phyloP scores from a whole-genome alignment of 2,888 invertebrate genomes.

The Syrista parreyssii region DNA sequence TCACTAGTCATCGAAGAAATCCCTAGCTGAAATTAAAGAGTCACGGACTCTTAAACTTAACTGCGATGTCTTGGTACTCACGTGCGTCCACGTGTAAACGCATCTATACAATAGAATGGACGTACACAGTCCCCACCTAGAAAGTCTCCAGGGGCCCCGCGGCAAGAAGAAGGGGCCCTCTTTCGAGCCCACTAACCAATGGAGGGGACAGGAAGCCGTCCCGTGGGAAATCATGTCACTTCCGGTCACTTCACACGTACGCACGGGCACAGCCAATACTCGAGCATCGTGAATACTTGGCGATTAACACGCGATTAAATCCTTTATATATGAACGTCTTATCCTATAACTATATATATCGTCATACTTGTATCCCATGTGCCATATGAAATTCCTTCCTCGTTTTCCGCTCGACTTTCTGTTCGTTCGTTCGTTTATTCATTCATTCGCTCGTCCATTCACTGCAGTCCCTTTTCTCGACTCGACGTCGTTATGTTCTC shows the following conservation, averaged over 20 bases:
- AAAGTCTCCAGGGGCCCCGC: neutral
- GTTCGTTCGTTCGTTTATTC: constrained; percentile 4
- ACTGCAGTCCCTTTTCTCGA: neutral
- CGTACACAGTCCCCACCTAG: neutral
- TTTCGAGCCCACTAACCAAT: neutral
- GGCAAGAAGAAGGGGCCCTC: neutral
- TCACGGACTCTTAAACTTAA: constrained; percentile 11
- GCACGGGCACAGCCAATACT: constrained; percentile 11
- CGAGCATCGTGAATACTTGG: neutral
- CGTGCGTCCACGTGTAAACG: constrained; percentile 9
- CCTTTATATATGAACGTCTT: neutral
- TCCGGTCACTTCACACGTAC: constrained; percentile 48
- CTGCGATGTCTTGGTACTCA: neutral
- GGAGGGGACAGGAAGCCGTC: constrained; percentile 52
- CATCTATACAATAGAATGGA: neutral
- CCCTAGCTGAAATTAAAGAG: constrained; percentile 10
- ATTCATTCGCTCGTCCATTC: neutral
- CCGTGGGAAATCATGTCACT: constrained; percentile 59
- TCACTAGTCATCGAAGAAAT: constrained; percentile 5
- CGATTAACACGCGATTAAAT: constrained; percentile 31
- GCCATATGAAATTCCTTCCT: neutral
- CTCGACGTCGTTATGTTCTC: too few species aligned
- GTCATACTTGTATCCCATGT: neutral
- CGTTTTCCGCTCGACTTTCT: neutral
- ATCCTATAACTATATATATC: neutral